Percentiles rank a stretch among this genome's conserved stretches.
Evolutionary conservation across 37 sponge, comb jelly and placozoan genomes (phyloP).

Genomic region (Halichondria panicea): DNA sequence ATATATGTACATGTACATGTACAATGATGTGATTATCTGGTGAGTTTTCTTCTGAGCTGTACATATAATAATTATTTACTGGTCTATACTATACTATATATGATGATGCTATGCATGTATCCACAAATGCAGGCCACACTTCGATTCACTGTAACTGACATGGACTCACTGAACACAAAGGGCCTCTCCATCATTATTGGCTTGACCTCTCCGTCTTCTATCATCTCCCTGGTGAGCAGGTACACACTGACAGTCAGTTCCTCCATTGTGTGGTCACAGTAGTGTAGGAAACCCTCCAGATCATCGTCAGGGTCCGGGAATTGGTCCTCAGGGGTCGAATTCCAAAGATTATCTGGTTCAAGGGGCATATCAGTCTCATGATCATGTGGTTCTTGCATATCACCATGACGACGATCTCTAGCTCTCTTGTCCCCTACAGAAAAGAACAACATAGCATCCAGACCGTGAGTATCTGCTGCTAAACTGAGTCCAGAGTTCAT

Average conservation of each 20-base stretch:
- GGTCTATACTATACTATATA: too few species aligned
- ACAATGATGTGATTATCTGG: too few species aligned
- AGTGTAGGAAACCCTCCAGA: slow-evolving; percentile 38
- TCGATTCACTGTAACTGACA: not conserved
- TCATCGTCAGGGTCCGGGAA: slow-evolving; percentile 54
- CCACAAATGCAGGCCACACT: too few species aligned
- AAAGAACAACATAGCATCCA: slow-evolving; percentile 62
- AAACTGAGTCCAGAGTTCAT: slow-evolving; percentile 52
- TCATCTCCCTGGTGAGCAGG: slow-evolving; percentile 49
- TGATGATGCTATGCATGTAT: too few species aligned
- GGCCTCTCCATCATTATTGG: slow-evolving; percentile 38
- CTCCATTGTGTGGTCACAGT: slow-evolving; percentile 17
- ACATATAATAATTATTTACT: too few species aligned
- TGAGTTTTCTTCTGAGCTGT: too few species aligned
- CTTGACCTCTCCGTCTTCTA: slow-evolving; percentile 2
- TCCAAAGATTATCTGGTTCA: slow-evolving; percentile 43
- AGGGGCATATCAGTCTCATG: not conserved
- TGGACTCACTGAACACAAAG: slow-evolving; percentile 47
- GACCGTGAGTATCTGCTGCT: slow-evolving; percentile 19
- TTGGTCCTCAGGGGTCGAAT: slow-evolving; percentile 4
- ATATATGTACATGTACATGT: too few species aligned
- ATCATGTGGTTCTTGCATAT: not conserved
- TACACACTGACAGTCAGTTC: slow-evolving; percentile 21
- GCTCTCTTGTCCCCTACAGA: slow-evolving; percentile 19
- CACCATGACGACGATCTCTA: not conserved